Evolutionary conservation across 2,888 invertebrate species (phyloP).

Genomic region (Drosophila mulleri): DNA sequence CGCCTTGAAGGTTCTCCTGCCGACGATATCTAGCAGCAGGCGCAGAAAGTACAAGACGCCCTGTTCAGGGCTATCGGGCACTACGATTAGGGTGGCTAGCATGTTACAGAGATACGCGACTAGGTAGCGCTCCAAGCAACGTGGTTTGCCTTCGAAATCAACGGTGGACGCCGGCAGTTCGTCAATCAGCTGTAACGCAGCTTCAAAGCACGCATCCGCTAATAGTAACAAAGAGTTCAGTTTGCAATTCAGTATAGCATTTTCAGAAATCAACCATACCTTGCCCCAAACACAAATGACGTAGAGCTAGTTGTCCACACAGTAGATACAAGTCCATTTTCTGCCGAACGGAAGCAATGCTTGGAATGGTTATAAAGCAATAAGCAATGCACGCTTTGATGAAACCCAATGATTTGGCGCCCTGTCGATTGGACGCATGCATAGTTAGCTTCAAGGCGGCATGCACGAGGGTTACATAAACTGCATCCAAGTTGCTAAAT

Average conservation of each 20-base stretch:
- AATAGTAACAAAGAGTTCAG: slow-evolving; percentile 70
- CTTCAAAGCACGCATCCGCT: slow-evolving; percentile 98
- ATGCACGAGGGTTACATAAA: slow-evolving; percentile 94
- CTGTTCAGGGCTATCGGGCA: slow-evolving; percentile 96
- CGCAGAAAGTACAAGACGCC: slow-evolving; percentile 93
- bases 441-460: slow-evolving; percentile 93
- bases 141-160: slow-evolving; percentile 91
- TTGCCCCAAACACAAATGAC: slow-evolving; percentile 96
- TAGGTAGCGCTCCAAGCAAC: slow-evolving; percentile 90
- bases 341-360: slow-evolving; percentile 91
- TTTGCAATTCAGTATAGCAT: neutral
- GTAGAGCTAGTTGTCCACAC: slow-evolving; percentile 94
- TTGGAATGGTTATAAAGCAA: slow-evolving; percentile 98
- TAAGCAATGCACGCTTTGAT: slow-evolving; percentile 98
- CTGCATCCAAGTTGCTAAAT: slow-evolving; percentile 95
- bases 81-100: slow-evolving; percentile 92
- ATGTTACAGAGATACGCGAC: slow-evolving; percentile 91
- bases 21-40: slow-evolving; percentile 92
- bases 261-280: slow-evolving; percentile 86
- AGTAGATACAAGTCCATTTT: slow-evolving; percentile 94
- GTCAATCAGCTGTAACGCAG: slow-evolving; percentile 91
- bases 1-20: slow-evolving; percentile 90
- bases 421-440: slow-evolving; percentile 89
- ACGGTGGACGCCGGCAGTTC: slow-evolving; percentile 90
- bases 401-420: slow-evolving; percentile 93